Evolutionary conservation across 2,888 invertebrate genomes (phyloP), one percentile per base, ranked within the genome.

Genomic region (Orgyia antiqua): DNA sequence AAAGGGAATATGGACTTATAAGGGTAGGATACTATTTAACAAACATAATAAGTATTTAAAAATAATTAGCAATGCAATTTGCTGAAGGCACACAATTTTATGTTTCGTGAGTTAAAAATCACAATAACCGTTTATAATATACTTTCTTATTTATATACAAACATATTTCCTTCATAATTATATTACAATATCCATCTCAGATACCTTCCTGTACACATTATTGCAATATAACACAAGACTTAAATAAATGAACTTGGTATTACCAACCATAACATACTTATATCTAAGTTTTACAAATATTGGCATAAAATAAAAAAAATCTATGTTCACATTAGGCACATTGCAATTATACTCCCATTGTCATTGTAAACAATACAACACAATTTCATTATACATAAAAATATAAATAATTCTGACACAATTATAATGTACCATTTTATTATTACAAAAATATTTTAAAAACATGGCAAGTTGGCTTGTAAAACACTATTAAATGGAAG

Each of bases 241-340:
- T 40, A 58, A 52, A 51, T 49, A 51, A 46, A 43, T 44, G 39
- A 51, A 50, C 39, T 42, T 29, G 29, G n/a, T 34, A 54, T 44
- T 52, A 52, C 48, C 52, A 54, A 57, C 51, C 43, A 47, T 52
- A 52, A 57, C 55, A 51, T 55, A 46, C 51, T 46, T 55, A 57
- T 39, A 42, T 31, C 53, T 58, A 56, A 33, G 33, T 51, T 49
- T 46, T 52, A 54, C 47, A 52, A 56, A 57, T n/a, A 71, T 68
- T 63, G 66, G 62, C 68, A 67, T 70, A 64, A 58, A 57, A 62
- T 56, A 61, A 55, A 39, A 26, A 61, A 51, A 59, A 59, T 66
- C 52, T 62, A 53, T 60, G 58, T 48, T 56, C 46, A 46, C 33
- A 52, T 59, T 58, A 70, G 67, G 66, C 68, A 67, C 68, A 42